Percentiles rank a stretch among this genome's conserved stretches.
phyloP scores from a whole-genome alignment of 2,113 vertebrate species.

The Myanophis thanlyinensis region DNA sequence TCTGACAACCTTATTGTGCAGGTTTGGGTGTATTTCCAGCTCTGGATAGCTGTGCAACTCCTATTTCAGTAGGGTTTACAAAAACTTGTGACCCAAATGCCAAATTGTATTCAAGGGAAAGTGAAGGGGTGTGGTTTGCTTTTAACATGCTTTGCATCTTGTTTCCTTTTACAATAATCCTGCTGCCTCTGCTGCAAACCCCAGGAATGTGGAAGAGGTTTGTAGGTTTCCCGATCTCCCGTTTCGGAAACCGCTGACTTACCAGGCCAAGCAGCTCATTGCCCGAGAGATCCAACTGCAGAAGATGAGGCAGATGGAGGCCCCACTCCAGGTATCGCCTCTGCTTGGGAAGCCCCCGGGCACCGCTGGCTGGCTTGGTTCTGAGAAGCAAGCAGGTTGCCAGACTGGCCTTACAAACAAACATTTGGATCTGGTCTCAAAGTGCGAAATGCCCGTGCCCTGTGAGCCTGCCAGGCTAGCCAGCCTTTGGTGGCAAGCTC shows the following conservation, averaged over 20 bases:
- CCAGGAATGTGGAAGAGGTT: constrained; percentile 85
- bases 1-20: background rate
- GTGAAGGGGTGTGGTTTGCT: background rate
- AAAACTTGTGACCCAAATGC: background rate
- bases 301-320: constrained; percentile 88
- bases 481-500: background rate
- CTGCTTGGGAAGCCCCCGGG: constrained; percentile 59
- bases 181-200: background rate
- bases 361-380: background rate
- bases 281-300: constrained; percentile 91
- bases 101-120: background rate
- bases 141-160: background rate
- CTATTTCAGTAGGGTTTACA: background rate
- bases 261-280: constrained; percentile 95
- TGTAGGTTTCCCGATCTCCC: constrained; percentile 85
- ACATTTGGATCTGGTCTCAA: background rate
- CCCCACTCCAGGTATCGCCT: constrained; percentile 66
- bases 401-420: fast-evolving
- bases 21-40: background rate
- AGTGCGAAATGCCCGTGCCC: background rate
- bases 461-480: background rate
- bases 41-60: background rate
- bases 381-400: background rate
- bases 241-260: constrained; percentile 82
- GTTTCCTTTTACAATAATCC: background rate